Conservation (phyloP, 2,888 invertebrate species). For the Helobdella robusta region DNA sequence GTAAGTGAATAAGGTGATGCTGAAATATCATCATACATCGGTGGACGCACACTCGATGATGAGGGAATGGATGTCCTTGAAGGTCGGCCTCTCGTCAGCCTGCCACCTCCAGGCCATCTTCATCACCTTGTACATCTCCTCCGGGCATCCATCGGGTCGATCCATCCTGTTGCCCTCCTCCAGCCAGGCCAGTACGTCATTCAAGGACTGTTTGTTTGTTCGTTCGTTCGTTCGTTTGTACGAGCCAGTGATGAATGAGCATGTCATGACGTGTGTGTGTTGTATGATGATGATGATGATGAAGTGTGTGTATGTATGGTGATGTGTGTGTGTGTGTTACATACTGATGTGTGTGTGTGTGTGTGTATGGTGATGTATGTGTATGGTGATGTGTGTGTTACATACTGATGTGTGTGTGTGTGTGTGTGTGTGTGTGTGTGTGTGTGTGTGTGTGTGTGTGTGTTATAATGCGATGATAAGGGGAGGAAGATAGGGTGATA, state of each 20-base stretch:
- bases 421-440: slow-evolving; percentile 13
- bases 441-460: too few species aligned
- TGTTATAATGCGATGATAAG: too few species aligned
- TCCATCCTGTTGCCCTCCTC: slow-evolving; percentile 22
- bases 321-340: neutral
- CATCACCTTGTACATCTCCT: slow-evolving; percentile 24
- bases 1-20: too few species aligned
- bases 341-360: slow-evolving; percentile 4
- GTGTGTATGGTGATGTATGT: slow-evolving; percentile 11
- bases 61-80: neutral
- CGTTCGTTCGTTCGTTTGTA: neutral
- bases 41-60: slow-evolving; percentile 1
- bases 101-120: slow-evolving; percentile 16
- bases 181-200: slow-evolving; percentile 2
- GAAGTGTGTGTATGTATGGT: slow-evolving; percentile 2
- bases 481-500: neutral
- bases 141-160: slow-evolving; percentile 20
- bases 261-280: slow-evolving; percentile 14
- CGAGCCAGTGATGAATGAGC: too few species aligned
- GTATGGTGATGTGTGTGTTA: too few species aligned
- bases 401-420: too few species aligned
- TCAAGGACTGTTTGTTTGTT: neutral
- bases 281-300: slow-evolving; percentile 6
- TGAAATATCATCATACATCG: too few species aligned
- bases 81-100: slow-evolving; percentile 16